Evolutionary conservation across 1,140 invertebrate species (phyloP).

Genomic region (Sarcophaga bullata): DNA sequence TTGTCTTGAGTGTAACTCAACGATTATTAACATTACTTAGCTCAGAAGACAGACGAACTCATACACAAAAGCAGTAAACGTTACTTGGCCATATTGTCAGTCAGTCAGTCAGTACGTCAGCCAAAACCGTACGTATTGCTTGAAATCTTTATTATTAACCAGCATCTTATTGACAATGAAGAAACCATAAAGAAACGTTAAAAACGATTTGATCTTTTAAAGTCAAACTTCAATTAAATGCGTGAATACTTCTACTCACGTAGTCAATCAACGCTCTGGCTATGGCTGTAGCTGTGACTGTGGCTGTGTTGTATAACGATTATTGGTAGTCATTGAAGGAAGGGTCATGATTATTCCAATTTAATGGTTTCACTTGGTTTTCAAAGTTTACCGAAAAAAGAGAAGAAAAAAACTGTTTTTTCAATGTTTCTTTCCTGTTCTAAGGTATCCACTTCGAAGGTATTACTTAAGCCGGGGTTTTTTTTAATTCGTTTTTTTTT

Average conservation of each 20-base stretch:
- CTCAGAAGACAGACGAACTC: background rate
- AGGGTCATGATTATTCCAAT: constrained; percentile 13
- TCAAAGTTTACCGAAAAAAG: background rate
- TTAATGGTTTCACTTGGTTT: background rate
- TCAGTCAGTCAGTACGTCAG: background rate
- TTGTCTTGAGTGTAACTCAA: background rate
- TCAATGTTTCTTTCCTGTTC: background rate
- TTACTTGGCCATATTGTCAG: background rate
- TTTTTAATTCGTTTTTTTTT: background rate
- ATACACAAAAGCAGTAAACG: background rate
- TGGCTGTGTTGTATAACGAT: background rate
- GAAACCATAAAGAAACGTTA: background rate
- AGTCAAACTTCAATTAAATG: background rate
- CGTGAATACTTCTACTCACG: background rate
- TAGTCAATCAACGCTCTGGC: background rate
- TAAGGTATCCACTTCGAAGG: no score
- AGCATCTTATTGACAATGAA: background rate
- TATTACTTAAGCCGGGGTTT: background rate
- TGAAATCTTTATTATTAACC: background rate
- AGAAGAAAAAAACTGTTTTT: background rate
- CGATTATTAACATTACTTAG: background rate
- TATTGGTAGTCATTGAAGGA: no score
- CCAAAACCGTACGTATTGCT: background rate
- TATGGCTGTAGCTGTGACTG: background rate
- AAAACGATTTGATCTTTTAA: background rate